phyloP scores from a whole-genome alignment of 2,113 vertebrate genomes.

The Cygnus buccinator region DNA sequence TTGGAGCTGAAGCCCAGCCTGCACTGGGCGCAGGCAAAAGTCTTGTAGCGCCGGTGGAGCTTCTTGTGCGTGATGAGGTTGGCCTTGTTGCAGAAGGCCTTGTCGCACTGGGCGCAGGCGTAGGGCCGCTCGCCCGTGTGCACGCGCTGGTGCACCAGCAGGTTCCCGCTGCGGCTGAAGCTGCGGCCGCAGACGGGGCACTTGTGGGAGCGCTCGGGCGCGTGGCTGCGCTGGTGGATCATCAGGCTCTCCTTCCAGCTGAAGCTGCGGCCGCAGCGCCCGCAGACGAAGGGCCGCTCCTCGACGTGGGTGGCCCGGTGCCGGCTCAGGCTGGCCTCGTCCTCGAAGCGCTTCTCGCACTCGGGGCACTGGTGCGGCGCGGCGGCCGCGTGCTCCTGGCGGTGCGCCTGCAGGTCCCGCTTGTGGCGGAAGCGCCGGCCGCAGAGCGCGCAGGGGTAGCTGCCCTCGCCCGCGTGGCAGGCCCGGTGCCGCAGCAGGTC shows the following conservation, averaged over 20 bases:
- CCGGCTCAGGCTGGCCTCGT: constrained; percentile 79
- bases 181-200: constrained; percentile 72
- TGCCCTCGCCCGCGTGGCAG: constrained; percentile 82
- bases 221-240: constrained; percentile 11
- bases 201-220: background rate
- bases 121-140: constrained; percentile 91
- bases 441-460: background rate
- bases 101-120: constrained; percentile 76
- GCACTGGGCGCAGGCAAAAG: constrained; percentile 48
- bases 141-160: constrained; percentile 80
- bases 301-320: constrained; percentile 78
- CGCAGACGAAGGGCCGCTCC: constrained; percentile 83
- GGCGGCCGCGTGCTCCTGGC: background rate
- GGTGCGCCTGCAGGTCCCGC: background rate
- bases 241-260: constrained; percentile 63
- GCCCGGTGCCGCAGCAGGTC: constrained; percentile 88
- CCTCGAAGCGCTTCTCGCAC: background rate
- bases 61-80: constrained; percentile 69
- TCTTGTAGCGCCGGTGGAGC: constrained; percentile 60
- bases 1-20: constrained; percentile 53
- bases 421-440: background rate
- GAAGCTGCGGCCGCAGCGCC: constrained; percentile 78
- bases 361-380: background rate
- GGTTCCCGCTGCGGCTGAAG: constrained; percentile 68
- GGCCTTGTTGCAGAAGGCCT: constrained; percentile 68